These are phyloP conservation scores for Malachius bipustulatus DNA, from an alignment of 2,888 invertebrate genomes.

Conservation along the genomic window DNA sequence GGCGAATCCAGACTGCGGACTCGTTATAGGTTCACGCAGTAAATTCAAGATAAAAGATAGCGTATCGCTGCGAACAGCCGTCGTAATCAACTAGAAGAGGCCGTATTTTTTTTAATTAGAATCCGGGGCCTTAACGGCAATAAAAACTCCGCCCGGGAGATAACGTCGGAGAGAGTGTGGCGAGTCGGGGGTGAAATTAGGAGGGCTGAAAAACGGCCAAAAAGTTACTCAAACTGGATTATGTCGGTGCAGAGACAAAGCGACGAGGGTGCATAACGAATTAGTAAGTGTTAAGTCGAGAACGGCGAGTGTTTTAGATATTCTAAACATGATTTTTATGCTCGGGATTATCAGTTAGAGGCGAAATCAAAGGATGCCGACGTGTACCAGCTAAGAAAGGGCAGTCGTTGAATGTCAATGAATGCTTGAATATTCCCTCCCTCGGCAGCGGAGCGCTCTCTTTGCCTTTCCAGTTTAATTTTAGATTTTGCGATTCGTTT, in stretches of 20 bases:
- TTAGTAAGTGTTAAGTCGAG: slow-evolving; percentile 21
- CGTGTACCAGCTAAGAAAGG: too few relatives aligned
- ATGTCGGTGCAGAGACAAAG: slow-evolving; percentile 17
- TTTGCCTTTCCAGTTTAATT: too few relatives aligned
- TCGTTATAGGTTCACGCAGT: too few relatives aligned
- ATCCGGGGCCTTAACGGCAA: slow-evolving; percentile 17
- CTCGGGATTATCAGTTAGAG: slow-evolving; percentile 6
- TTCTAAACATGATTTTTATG: slow-evolving; percentile 10
- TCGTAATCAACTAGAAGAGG: slow-evolving; percentile 15
- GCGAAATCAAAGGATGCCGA: not conserved
- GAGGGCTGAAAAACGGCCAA: slow-evolving; percentile 18
- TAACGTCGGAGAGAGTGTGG: slow-evolving; percentile 19
- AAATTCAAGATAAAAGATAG: too few relatives aligned
- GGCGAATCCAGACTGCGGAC: too few relatives aligned
- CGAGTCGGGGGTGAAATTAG: slow-evolving; percentile 20
- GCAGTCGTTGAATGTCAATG: too few relatives aligned
- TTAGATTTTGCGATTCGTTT: too few relatives aligned
- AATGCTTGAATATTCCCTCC: too few relatives aligned
- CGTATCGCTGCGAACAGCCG: too few relatives aligned
- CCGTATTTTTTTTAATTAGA: slow-evolving; percentile 21
- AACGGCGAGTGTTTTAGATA: slow-evolving; percentile 13
- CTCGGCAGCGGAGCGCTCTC: too few relatives aligned
- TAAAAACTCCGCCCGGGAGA: slow-evolving; percentile 19
- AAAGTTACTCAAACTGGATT: slow-evolving; percentile 22
- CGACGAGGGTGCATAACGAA: slow-evolving; percentile 23